Conservation (phyloP, 2,888 invertebrate genomes). For the Silvanus unidentatus region DNA sequence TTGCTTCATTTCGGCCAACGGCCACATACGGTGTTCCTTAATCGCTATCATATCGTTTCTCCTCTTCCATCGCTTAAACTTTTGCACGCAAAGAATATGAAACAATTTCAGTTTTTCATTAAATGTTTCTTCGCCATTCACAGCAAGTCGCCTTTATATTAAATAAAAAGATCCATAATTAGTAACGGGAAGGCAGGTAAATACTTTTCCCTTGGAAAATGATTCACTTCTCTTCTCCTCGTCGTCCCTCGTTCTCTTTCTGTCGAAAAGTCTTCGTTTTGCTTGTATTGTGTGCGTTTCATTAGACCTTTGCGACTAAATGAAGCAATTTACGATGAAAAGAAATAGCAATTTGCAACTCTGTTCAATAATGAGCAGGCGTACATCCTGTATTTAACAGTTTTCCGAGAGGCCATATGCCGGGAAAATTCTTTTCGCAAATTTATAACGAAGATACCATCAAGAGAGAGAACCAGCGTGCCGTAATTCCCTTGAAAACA, state of each 20-base stretch:
- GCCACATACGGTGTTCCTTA: no score
- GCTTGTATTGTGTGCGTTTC: constrained; percentile 3
- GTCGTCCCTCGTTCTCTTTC: neutral
- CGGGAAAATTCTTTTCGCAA: neutral
- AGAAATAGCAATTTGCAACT: constrained; percentile 34
- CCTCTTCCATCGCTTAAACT: no score
- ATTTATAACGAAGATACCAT: neutral
- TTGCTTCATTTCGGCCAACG: no score
- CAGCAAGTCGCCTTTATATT: no score
- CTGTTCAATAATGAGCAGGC: constrained; percentile 31
- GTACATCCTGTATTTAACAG: constrained; percentile 24
- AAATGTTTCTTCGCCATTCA: no score
- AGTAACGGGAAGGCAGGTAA: neutral
- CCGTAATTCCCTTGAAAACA: no score
- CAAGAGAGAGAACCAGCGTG: no score
- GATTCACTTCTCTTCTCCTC: no score
- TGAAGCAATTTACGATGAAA: constrained; percentile 39
- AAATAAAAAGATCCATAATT: neutral
- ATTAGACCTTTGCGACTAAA: constrained; percentile 23
- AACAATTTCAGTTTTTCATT: no score
- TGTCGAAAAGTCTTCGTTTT: neutral
- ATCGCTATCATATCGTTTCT: no score
- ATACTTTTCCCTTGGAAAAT: no score
- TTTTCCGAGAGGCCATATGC: constrained; percentile 13
- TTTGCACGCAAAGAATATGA: no score